phyloP scores from a whole-genome alignment of 2,113 vertebrate genomes.

The Chiloscyllium plagiosum region DNA sequence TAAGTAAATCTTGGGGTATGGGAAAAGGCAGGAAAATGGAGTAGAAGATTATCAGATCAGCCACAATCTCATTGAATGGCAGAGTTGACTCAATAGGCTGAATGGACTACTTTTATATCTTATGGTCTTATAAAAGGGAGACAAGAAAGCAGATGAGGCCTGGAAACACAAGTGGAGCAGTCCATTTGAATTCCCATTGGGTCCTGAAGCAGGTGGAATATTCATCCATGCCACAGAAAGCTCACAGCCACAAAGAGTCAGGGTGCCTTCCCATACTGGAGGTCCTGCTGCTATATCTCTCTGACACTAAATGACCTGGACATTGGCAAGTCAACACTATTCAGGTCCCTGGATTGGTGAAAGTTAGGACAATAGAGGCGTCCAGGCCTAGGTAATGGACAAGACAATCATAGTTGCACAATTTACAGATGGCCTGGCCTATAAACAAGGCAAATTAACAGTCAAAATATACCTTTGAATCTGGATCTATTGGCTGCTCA shows the following conservation, averaged over 20 bases:
- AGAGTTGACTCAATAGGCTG: no score
- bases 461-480: neutral
- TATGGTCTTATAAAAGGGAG: neutral
- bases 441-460: neutral
- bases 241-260: neutral
- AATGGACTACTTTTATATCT: no score
- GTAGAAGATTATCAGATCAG: no score
- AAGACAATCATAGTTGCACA: neutral
- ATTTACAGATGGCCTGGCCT: neutral
- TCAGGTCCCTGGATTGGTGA: neutral
- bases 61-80: no score
- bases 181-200: neutral
- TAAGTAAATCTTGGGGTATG: no score
- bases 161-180: neutral
- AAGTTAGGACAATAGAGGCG: neutral
- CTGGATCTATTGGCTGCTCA: neutral
- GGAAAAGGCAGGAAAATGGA: no score
- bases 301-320: neutral
- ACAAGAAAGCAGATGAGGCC: neutral
- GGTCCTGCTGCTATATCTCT: neutral
- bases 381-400: neutral
- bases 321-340: neutral
- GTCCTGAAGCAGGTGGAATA: neutral
- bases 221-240: neutral
- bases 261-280: neutral